phyloP scores from a whole-genome alignment of 2,888 invertebrate genomes.

The Halictus quadricinctus region DNA sequence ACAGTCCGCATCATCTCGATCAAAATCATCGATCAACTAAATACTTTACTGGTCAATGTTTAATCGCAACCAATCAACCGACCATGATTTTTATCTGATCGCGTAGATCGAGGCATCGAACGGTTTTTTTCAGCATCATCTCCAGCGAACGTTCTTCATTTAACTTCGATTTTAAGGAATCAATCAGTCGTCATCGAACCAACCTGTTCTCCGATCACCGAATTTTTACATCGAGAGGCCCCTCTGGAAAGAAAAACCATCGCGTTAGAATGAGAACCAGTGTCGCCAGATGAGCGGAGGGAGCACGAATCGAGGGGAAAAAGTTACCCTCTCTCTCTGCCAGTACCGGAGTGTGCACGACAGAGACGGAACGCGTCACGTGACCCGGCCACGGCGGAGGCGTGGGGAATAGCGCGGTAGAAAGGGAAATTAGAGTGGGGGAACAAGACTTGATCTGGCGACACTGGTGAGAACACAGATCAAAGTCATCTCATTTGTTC shows the following conservation, averaged over 20 bases:
- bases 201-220: conserved; percentile 34
- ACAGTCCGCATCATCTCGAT: conserved; percentile 27
- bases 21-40: not conserved
- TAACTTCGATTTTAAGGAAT: conserved; percentile 12
- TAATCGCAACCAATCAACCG: not conserved
- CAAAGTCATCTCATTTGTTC: conserved; percentile 14
- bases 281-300: too few species aligned
- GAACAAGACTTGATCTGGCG: too few species aligned
- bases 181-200: conserved; percentile 17
- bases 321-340: too few species aligned
- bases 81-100: not conserved
- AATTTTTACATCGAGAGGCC: conserved; percentile 43
- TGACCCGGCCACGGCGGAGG: too few species aligned
- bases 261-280: not conserved
- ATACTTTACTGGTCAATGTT: conserved; percentile 9
- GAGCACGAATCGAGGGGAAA: too few species aligned
- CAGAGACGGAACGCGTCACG: too few species aligned
- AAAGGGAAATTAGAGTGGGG: too few species aligned
- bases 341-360: too few species aligned
- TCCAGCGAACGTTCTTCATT: not conserved
- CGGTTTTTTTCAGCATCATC: not conserved
- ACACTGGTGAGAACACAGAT: not conserved
- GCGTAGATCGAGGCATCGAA: not conserved
- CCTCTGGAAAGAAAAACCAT: not conserved
- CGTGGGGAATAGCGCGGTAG: too few species aligned